Evolutionary conservation across 1,140 invertebrate species (phyloP).

Genomic region (Papilio machaon): DNA sequence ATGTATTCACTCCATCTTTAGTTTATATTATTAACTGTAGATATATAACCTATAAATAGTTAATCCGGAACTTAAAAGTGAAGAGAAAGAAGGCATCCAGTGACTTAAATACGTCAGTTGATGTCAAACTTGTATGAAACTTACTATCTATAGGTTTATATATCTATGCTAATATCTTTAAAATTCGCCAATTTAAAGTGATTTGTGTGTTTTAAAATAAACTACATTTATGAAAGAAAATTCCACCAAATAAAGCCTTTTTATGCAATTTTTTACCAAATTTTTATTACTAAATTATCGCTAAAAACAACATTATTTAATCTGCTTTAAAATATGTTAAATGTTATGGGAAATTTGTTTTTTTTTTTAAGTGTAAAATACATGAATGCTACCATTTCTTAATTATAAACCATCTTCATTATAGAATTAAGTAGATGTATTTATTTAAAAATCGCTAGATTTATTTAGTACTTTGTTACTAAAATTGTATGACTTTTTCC

Average conservation of each 20-base stretch:
- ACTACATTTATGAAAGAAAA: not conserved
- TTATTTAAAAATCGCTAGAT: not conserved
- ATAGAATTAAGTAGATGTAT: not conserved
- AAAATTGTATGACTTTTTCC: not conserved
- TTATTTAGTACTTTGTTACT: not conserved
- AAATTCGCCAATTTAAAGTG: not conserved
- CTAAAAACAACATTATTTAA: constrained; percentile 2
- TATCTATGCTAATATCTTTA: not conserved
- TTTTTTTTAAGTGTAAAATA: not conserved
- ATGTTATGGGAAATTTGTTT: not conserved
- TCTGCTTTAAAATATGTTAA: not conserved
- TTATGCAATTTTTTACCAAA: not conserved
- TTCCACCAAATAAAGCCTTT: not conserved
- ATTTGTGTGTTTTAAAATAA: not conserved
- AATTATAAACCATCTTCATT: not conserved
- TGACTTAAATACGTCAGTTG: too few species aligned
- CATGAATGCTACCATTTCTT: not conserved
- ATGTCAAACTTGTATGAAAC: too few species aligned
- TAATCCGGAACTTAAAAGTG: too few species aligned
- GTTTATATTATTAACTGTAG: not conserved
- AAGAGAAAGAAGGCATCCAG: too few species aligned
- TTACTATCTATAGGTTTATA: too few species aligned
- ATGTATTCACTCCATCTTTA: constrained; percentile 40
- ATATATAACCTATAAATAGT: not conserved
- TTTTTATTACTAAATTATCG: not conserved